Evolutionary conservation across 2,797 vertebrate species (phyloP).

Genomic region (Myiothlypis chrysogaster): DNA sequence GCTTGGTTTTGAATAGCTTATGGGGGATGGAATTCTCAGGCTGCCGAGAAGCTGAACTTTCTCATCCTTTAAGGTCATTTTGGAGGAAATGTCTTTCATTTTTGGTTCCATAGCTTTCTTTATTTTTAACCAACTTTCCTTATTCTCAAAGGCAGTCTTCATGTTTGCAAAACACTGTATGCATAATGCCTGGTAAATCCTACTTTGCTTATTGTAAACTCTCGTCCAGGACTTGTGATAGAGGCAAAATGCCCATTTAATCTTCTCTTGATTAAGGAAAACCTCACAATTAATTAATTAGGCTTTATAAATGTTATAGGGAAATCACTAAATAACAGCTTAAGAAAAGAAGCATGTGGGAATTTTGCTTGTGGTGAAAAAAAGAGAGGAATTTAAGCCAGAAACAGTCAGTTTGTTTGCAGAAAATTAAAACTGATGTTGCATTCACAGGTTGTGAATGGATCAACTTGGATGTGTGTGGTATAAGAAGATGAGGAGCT

Average conservation of each 20-base stretch:
- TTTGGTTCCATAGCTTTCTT: constrained; percentile 30
- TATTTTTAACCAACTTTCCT: not conserved
- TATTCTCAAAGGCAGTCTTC: not conserved
- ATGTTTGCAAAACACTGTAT: not conserved
- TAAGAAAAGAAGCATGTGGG: not conserved
- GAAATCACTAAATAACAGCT: not conserved
- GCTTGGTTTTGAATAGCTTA: not conserved
- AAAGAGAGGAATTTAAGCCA: not conserved
- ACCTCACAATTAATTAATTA: not conserved
- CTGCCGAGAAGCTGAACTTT: constrained; percentile 53
- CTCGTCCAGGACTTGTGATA: not conserved
- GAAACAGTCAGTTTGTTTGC: constrained; percentile 6
- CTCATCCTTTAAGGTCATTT: constrained; percentile 50
- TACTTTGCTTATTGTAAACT: not conserved
- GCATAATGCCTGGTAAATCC: not conserved
- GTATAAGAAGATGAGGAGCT: not conserved
- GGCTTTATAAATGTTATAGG: not conserved
- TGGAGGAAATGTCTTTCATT: constrained; percentile 72
- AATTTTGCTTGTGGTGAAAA: not conserved
- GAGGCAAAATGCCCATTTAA: not conserved
- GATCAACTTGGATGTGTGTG: not conserved
- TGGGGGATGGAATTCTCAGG: constrained; percentile 5
- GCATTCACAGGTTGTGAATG: not conserved
- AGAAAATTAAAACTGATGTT: not conserved
- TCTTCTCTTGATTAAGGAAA: not conserved